Base-by-base conservation (phyloP, 2,888 invertebrate genomes). In the Andricus curvator region DNA sequence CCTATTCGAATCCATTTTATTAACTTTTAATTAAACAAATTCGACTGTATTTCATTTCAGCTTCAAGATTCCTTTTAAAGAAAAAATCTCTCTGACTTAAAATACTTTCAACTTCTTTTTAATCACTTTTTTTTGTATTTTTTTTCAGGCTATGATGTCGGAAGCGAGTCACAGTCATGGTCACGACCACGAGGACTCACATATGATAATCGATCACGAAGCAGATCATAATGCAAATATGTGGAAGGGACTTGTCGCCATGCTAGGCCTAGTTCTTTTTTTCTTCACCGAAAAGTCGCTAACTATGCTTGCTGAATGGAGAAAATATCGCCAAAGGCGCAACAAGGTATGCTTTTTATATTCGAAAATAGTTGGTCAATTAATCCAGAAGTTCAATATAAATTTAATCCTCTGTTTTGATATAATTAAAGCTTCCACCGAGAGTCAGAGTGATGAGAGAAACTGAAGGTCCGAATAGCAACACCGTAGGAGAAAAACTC, bases 241-340 rank as follows among this genome's bases (percentile, higher is more conserved):
- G 94, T 97, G 96, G 95, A 97, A 97, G 90, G 98, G 98, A 1
- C 93, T 98, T 37, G 96, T 96, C 0, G 97, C 97, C 1, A 95
- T 97, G 92, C 89, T 95, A 78, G 98, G 98, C 0, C 95, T 99
- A 4, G 96, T 97, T 13, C 95, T 98, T 93, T 98, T 98, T 94
- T 98, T 98, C 91, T 95, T 98, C 85, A 96, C 96, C 6, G 98
- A 99, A 91, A 96, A 97, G 89, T 95, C 96, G 0, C 93, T 98
- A 48, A 96, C 96, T 8, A 94, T 97, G 84, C 94, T 96, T 8
- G 96, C 96, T 0, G 97, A 97, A 88, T 97, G 97, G 96, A 94
- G 97, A 68, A 97, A 97, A 88, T 94, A 95, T 65, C 94, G 95
- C 41, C 96, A 96, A 87, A 95, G 96, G 91, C 94, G 95, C 67